Conservation (phyloP, 2,888 invertebrate species). For the Aporophyla nigra region DNA sequence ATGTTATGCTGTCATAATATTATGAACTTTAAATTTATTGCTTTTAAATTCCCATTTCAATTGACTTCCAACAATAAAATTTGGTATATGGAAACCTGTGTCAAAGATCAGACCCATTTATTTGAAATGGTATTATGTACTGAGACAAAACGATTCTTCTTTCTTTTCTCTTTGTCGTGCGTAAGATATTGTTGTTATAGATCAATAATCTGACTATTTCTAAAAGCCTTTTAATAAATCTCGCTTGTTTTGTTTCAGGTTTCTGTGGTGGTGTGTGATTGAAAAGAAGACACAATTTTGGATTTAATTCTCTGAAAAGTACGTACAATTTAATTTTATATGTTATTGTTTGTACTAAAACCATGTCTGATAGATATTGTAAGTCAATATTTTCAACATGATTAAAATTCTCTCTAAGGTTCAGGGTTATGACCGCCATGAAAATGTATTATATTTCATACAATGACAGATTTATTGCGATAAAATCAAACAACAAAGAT, state of each 20-base stretch:
- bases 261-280: conserved; percentile 23
- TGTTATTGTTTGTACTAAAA: not conserved
- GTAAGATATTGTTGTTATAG: not conserved
- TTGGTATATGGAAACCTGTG: conserved; percentile 32
- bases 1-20: conserved; percentile 48
- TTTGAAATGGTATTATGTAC: conserved; percentile 3
- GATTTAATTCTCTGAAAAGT: conserved; percentile 38
- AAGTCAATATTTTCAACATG: conserved; percentile 11
- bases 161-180: not conserved
- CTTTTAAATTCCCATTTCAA: conserved; percentile 39
- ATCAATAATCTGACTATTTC: not conserved
- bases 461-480: conserved; percentile 33
- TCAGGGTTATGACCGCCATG: not conserved
- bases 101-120: conserved; percentile 38
- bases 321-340: conserved; percentile 14
- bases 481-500: conserved; percentile 54
- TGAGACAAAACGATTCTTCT: conserved; percentile 5
- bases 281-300: conserved; percentile 2
- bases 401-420: conserved; percentile 1
- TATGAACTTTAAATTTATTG: conserved; percentile 52
- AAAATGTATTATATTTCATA: conserved; percentile 23
- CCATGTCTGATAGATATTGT: not conserved
- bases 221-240: not conserved
- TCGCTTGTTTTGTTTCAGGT: conserved; percentile 47
- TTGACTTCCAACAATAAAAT: conserved; percentile 40